A percentile compares a stretch with the other conserved stretches of the same genome.
phyloP scores from a whole-genome alignment of 2,888 invertebrate species.

The Ectobius pallidus region DNA sequence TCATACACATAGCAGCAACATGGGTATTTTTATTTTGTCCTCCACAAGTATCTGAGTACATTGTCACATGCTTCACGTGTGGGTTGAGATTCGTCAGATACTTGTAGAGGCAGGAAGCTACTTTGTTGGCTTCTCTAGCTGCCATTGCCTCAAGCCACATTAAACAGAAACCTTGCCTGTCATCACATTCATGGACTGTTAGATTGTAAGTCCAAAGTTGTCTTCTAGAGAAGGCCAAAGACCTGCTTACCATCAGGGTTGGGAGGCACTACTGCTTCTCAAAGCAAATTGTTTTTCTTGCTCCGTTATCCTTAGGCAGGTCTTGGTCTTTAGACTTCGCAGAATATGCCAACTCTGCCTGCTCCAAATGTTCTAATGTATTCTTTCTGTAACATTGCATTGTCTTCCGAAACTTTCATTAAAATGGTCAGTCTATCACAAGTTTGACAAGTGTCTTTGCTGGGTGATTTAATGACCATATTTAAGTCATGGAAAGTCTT shows the following conservation, averaged over 20 bases:
- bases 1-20: too few species aligned
- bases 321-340: not conserved
- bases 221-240: not conserved
- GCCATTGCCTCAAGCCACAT: not conserved
- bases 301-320: not conserved
- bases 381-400: too few species aligned
- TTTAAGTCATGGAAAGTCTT: not conserved
- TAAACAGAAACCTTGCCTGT: not conserved
- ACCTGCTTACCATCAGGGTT: not conserved
- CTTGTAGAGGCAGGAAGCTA: too few species aligned
- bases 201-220: too few species aligned
- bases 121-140: not conserved
- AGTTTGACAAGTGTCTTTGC: not conserved
- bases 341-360: too few species aligned
- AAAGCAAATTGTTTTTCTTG: not conserved
- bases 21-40: too few species aligned
- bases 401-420: slow-evolving; percentile 8
- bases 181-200: not conserved
- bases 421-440: not conserved
- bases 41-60: too few species aligned
- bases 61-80: not conserved
- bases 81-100: not conserved
- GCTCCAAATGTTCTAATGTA: too few species aligned
- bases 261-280: not conserved
- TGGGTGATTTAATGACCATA: not conserved